Evolutionary conservation across 2,113 vertebrate genomes (phyloP).

Genomic region (Lasiurus cinereus): DNA sequence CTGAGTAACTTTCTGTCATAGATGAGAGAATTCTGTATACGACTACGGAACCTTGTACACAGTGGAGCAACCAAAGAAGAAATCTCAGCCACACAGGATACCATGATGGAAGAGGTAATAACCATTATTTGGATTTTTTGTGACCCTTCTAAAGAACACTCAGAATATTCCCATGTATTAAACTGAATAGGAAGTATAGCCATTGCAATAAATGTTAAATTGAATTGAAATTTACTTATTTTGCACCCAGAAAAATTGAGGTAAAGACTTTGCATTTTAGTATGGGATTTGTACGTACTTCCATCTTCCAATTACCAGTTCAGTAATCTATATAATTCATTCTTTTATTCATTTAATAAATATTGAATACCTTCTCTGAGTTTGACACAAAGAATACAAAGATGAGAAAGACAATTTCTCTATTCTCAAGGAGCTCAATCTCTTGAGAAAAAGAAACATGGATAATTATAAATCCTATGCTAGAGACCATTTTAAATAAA

Average conservation of each 20-base stretch:
- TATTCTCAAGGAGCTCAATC: not conserved
- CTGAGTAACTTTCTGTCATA: constrained; percentile 81
- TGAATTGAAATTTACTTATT: constrained; percentile 56
- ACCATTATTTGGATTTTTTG: not conserved
- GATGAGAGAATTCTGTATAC: constrained; percentile 97
- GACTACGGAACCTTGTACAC: constrained; percentile 95
- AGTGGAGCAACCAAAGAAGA: constrained; percentile 91
- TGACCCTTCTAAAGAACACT: constrained; percentile 6
- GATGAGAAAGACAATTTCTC: constrained; percentile 44
- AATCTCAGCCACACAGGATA: constrained; percentile 91
- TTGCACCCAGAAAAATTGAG: constrained; percentile 9
- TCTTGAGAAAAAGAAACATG: constrained; percentile 3
- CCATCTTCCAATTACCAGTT: not conserved
- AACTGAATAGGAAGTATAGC: not conserved
- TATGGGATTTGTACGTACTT: not conserved
- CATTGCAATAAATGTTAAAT: not conserved
- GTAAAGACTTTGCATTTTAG: constrained; percentile 54
- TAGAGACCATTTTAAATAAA: not conserved
- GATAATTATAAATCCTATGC: not conserved
- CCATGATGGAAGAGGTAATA: constrained; percentile 98
- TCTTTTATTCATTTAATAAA: not conserved
- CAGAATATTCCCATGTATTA: not conserved
- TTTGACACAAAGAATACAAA: constrained; percentile 30
- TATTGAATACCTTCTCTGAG: constrained; percentile 6
- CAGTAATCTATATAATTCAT: not conserved